A percentile compares a stretch with the other conserved stretches of the same genome.
Conservation (phyloP, 2,797 vertebrate genomes). For the Ctenopoma kingsleyae region DNA sequence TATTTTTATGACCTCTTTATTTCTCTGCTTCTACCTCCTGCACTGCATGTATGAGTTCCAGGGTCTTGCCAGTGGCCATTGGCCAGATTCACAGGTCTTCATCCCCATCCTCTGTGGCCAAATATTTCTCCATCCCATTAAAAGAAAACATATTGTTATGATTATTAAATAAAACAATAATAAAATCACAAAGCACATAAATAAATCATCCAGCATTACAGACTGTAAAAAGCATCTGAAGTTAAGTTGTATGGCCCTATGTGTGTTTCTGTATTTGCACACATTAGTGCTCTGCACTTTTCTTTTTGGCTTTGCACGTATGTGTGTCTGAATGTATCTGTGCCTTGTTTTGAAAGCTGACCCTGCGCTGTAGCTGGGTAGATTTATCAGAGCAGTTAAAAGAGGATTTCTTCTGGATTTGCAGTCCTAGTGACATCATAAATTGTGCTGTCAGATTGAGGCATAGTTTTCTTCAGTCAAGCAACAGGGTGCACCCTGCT, state of each 20-base stretch:
- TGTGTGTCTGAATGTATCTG: constrained; percentile 18
- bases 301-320: constrained; percentile 29
- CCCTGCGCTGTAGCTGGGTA: constrained; percentile 62
- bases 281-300: constrained; percentile 13
- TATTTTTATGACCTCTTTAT: constrained; percentile 83
- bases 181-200: constrained; percentile 67
- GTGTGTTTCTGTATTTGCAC: constrained; percentile 36
- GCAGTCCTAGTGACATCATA: constrained; percentile 81
- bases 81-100: constrained; percentile 64
- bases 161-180: constrained; percentile 80
- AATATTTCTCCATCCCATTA: constrained; percentile 63
- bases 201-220: constrained; percentile 68
- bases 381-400: constrained; percentile 85
- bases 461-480: constrained; percentile 80
- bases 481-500: constrained; percentile 77
- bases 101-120: constrained; percentile 39
- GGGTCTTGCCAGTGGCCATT: constrained; percentile 42
- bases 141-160: constrained; percentile 74
- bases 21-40: constrained; percentile 70
- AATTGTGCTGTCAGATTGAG: constrained; percentile 81
- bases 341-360: constrained; percentile 74
- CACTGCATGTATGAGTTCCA: constrained; percentile 54
- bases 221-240: constrained; percentile 43
- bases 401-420: constrained; percentile 84
- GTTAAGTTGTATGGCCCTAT: constrained; percentile 47